A percentile compares a stretch with the other conserved stretches of the same genome.
These are phyloP conservation scores for Nothura maculosa DNA, from an alignment of 2,797 vertebrate genomes.

Conservation along the genomic window DNA sequence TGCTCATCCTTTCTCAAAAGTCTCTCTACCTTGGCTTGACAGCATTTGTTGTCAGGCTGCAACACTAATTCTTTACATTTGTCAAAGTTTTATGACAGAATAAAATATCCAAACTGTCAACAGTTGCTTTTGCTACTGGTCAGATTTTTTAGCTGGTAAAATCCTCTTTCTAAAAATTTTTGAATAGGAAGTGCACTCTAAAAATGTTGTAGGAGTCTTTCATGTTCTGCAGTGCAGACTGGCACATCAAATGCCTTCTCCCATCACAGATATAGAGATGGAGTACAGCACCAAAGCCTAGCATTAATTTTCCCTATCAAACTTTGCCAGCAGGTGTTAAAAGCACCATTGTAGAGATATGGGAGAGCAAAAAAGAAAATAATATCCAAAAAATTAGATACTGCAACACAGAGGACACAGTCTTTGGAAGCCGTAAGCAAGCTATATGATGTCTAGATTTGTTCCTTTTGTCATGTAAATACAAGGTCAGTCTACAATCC, in stretches of 20 bases:
- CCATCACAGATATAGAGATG: neutral
- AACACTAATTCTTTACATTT: neutral
- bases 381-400: neutral
- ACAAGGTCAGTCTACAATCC: neutral
- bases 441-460: neutral
- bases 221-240: neutral
- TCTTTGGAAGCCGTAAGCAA: neutral
- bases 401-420: neutral
- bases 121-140: neutral
- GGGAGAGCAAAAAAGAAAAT: neutral
- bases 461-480: neutral
- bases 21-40: conserved; percentile 19
- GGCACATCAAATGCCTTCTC: neutral
- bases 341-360: neutral
- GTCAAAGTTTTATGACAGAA: neutral
- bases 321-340: neutral
- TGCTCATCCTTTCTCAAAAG: neutral
- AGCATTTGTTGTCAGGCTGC: conserved; percentile 5
- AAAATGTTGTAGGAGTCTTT: neutral
- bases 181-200: neutral
- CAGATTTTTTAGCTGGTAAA: conserved; percentile 26
- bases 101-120: neutral
- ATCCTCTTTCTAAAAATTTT: neutral
- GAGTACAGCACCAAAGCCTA: neutral
- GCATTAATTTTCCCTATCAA: neutral